Percentiles rank a stretch among this genome's conserved stretches.
These are phyloP conservation scores for Falco novaeseelandiae DNA, from an alignment of 2,797 vertebrate species.

Conservation along the genomic window DNA sequence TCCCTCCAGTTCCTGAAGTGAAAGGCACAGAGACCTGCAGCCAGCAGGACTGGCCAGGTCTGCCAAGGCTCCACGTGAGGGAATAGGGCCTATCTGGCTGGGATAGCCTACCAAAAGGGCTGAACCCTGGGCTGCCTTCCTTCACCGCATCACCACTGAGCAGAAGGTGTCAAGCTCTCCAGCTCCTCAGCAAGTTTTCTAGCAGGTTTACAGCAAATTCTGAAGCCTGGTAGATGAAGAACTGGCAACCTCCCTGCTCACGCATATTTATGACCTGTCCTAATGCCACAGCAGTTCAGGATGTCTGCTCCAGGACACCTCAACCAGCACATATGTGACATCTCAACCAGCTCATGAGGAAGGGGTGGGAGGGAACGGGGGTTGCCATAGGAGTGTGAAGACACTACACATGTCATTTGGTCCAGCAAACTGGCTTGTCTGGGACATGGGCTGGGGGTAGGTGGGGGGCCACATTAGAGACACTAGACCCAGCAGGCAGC, in stretches of 20 bases:
- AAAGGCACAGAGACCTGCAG: not conserved
- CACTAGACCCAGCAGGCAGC: not conserved
- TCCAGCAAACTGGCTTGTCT: not conserved
- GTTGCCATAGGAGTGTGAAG: not conserved
- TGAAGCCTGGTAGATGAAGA: not conserved
- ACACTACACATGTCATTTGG: not conserved
- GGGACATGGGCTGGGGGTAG: not conserved
- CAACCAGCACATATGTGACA: not conserved
- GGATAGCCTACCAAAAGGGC: not conserved
- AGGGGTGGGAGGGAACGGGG: not conserved
- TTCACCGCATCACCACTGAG: not conserved
- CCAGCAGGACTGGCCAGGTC: not conserved
- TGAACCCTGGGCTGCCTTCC: not conserved
- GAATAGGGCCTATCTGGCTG: not conserved
- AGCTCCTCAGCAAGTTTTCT: not conserved
- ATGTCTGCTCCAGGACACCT: not conserved
- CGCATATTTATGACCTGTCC: not conserved
- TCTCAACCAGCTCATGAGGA: not conserved
- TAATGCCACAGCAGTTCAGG: not conserved
- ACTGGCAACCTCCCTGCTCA: not conserved
- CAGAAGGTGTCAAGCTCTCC: not conserved
- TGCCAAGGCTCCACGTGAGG: not conserved
- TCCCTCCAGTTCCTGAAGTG: not conserved
- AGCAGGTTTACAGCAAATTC: not conserved
- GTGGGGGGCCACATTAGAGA: accelerated